Evolutionary conservation across 2,888 invertebrate genomes (phyloP), one percentile per base, ranked within the genome.

Genomic region (Dorcus parallelipipedus): DNA sequence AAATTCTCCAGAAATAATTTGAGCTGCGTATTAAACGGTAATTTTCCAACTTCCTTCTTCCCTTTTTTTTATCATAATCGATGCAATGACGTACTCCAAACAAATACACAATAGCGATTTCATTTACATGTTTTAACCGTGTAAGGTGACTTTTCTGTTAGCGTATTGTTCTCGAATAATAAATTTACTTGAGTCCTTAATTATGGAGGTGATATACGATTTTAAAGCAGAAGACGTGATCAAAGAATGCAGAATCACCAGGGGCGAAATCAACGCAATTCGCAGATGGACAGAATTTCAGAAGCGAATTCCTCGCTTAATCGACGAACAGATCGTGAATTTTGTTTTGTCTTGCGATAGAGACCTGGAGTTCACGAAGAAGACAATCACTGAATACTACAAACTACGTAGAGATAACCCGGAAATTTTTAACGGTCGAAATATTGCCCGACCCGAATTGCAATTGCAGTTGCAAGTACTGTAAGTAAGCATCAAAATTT

Each of bases 341-440:
- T 89, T 89, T 70, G 82, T 86, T 64, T 81, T 87, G 68, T 86
- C 88, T 49, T 88, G 88, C 73, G 82, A 84, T 60, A 84, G 82
- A 56, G 79, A 85, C 41, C 68, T 84, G 65, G 84, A 84, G 9
- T 81, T 80, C 52, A 83, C 84, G 0, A 84, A 84, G 71, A 76
- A 72, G n/a, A 88, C 88, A 66, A 85, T 89, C 66, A 80, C 82
- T 64, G 81, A 81, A 58, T 88, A 85, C 75, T 88, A 85, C 71
- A 79, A 79, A 38, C 17, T 23, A 23, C 17, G 45, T 8, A 45
- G n/a, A 10, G 23, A 20, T 6, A 3, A 2, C 20, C 9, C 8
- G 7, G 14, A n/a, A 3, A 9, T 45, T 17, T 45, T 45, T n/a
- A 23, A 45, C 9, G 14, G 23, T 23, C 17, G 45, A 23, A 23